Conservation (phyloP, 2,113 vertebrate genomes). For the Monopterus albus region DNA sequence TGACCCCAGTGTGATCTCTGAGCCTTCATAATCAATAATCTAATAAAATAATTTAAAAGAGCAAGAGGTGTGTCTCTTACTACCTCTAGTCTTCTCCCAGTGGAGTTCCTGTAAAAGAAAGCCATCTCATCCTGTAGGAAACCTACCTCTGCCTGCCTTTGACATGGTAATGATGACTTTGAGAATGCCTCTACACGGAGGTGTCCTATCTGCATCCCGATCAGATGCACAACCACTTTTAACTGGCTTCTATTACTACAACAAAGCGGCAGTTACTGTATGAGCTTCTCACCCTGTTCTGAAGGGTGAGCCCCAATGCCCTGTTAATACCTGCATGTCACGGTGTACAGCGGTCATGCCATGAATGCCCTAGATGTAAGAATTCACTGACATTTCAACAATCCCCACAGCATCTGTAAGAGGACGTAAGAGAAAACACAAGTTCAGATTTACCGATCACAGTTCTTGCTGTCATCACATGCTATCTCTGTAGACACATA, state of each 20-base stretch:
- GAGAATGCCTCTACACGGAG: conserved; percentile 22
- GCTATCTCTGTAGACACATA: not conserved
- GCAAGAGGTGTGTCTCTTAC: not conserved
- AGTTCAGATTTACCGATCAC: not conserved
- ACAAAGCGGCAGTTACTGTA: not conserved
- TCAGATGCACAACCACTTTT: not conserved
- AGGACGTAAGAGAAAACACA: not conserved
- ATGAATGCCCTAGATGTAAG: not conserved
- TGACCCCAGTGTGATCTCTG: conserved; percentile 13
- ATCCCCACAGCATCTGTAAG: not conserved
- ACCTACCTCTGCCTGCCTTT: conserved; percentile 3
- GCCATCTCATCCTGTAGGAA: not conserved
- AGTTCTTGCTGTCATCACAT: not conserved
- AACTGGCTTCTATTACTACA: conserved; percentile 18
- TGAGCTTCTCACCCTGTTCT: not conserved
- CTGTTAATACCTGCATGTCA: not conserved
- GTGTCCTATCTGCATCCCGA: not conserved
- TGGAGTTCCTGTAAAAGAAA: not conserved
- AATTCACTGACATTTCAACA: not conserved
- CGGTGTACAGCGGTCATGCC: not conserved
- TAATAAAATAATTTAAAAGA: not conserved
- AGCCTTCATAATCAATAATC: not conserved
- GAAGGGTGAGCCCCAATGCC: not conserved
- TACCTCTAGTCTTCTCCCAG: not conserved
- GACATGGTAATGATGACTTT: not conserved